Evolutionary conservation across 2,113 vertebrate genomes (phyloP), one percentile per base, ranked within the genome.

Genomic region (Phasianus colchicus): DNA sequence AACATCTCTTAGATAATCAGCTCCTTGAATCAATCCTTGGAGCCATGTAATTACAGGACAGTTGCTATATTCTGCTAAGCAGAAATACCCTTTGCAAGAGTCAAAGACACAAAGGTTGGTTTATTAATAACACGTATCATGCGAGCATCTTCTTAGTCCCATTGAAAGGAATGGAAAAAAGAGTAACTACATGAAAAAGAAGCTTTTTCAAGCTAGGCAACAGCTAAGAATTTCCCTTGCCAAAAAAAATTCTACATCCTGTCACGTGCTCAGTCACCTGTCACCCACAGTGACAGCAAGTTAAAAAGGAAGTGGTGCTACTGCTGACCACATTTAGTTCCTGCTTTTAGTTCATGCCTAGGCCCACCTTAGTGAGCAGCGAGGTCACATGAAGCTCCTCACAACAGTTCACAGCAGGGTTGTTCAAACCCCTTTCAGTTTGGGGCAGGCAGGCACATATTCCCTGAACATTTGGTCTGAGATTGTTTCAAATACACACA

Each of bases 401-500:
- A 32, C 1, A 63, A 43, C 40, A 63, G 64, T 66, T 95, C 72
- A 91, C 79, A 17, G 32, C 65, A 92, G 40, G 61, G 73, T 69
- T 22, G 4, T 67, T 57, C 50, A 94, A 95, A 90, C 32, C 52
- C 54, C 32, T 83, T 76, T 84, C 66, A 32, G 32, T 65, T 76
- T 79, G 63, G 25, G 74, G 76, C 54, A 64, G 47, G 47, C 42
- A 86, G 42, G 32, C 19, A 81, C 48, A 27, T 36, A 22, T 32
- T 91, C 75, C 47, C 32, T 29, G 3, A 88, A 75, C 43, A 38
- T 36, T 65, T 2, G 1, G 54, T 29, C 61, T 67, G 58, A 70
- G 63, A 95, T 84, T 89, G 50, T 91, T 96, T 86, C 96, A 91
- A 50, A 73, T 18, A 55, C 75, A 66, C 45, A n/a, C n/a, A 81